Conservation (phyloP, 2,113 vertebrate genomes). For the Chaenogobius annularis region DNA sequence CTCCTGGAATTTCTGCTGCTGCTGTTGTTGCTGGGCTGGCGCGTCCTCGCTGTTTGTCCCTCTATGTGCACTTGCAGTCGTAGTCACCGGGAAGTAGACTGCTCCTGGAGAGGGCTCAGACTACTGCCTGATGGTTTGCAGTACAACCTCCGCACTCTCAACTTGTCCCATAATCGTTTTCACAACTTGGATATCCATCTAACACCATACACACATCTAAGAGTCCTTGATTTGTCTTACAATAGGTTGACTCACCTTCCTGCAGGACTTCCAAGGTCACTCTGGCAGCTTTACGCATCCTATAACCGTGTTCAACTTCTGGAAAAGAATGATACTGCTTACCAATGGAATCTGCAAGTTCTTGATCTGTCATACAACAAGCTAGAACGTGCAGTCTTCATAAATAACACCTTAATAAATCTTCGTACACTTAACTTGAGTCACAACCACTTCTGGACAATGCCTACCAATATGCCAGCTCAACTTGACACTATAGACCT, state of each 20-base stretch:
- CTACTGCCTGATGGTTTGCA: constrained; percentile 85
- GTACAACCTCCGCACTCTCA: constrained; percentile 88
- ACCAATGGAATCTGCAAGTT: constrained; percentile 91
- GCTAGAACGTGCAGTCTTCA: constrained; percentile 90
- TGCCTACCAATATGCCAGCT: constrained; percentile 93
- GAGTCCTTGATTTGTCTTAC: constrained; percentile 89
- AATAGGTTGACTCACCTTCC: constrained; percentile 87
- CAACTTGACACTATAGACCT: constrained; percentile 85
- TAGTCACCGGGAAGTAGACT: constrained; percentile 90
- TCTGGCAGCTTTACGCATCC: constrained; percentile 88
- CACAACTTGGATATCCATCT: constrained; percentile 84
- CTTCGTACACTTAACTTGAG: constrained; percentile 89
- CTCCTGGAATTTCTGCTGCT: constrained; percentile 77
- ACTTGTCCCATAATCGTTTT: constrained; percentile 89
- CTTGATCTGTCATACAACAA: constrained; percentile 89
- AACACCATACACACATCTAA: constrained; percentile 85
- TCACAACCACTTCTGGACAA: constrained; percentile 92
- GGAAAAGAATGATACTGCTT: constrained; percentile 92
- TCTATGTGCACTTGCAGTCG: constrained; percentile 84
- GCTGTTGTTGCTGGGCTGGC: constrained; percentile 76
- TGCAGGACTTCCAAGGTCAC: constrained; percentile 84
- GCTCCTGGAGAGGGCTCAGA: constrained; percentile 86
- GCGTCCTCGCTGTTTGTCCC: constrained; percentile 82
- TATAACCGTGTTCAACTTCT: constrained; percentile 87
- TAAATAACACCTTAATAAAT: constrained; percentile 91